A percentile compares a stretch with the other conserved stretches of the same genome.
phyloP scores from a whole-genome alignment of 2,797 vertebrate species.

The Pogonophryne albipinna region DNA sequence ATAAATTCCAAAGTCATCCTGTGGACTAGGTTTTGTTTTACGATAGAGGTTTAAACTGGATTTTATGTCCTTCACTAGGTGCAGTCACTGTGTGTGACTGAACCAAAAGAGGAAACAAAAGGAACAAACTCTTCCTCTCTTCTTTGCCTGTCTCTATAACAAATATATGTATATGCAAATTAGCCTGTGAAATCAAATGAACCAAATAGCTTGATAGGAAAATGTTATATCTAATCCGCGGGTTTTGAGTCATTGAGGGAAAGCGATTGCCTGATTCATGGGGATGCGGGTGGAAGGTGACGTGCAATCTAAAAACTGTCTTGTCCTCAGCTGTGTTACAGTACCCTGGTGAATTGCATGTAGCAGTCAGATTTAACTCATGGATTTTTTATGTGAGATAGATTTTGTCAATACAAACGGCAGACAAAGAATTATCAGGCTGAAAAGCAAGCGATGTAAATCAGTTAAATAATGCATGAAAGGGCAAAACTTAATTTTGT shows the following conservation, averaged over 20 bases:
- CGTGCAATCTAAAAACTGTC: slow-evolving; percentile 52
- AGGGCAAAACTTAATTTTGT: neutral
- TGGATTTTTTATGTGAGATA: slow-evolving; percentile 10
- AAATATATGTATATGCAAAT: slow-evolving; percentile 66
- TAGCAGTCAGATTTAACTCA: slow-evolving; percentile 29
- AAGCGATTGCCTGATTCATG: slow-evolving; percentile 26
- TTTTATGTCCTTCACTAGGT: slow-evolving; percentile 46
- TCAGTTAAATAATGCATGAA: neutral
- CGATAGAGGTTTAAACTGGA: slow-evolving; percentile 19
- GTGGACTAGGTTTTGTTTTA: slow-evolving; percentile 44
- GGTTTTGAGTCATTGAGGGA: slow-evolving; percentile 5
- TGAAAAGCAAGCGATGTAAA: slow-evolving; percentile 15
- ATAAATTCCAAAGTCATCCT: slow-evolving; percentile 42
- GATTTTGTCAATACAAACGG: slow-evolving; percentile 16
- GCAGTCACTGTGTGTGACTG: slow-evolving; percentile 15
- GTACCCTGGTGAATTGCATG: slow-evolving; percentile 26
- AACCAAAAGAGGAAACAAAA: slow-evolving; percentile 43
- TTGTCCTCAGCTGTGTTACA: slow-evolving; percentile 27
- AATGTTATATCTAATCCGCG: slow-evolving; percentile 55
- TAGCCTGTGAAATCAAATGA: slow-evolving; percentile 49
- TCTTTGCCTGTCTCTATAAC: slow-evolving; percentile 9
- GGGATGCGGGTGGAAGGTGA: slow-evolving; percentile 23
- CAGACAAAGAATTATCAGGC: neutral
- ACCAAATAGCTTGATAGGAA: slow-evolving; percentile 47
- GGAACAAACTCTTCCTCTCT: neutral